Evolutionary conservation across 2,888 invertebrate species (phyloP).

Genomic region (Epirrhoe tristata): DNA sequence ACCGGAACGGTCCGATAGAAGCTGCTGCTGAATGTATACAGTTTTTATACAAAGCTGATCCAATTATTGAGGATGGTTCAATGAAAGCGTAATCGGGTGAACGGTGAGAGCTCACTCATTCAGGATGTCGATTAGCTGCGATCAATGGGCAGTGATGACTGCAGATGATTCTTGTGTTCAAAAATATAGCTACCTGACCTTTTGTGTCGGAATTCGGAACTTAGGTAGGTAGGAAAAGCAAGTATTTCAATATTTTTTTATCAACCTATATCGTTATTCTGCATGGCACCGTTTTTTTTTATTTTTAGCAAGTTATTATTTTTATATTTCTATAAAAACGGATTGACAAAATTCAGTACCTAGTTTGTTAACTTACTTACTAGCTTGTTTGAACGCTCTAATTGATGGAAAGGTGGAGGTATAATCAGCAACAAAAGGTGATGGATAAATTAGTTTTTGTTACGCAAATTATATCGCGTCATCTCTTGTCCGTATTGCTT

Average conservation of each 20-base stretch:
- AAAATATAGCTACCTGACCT: conserved; percentile 16
- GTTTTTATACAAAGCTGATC: conserved; percentile 50
- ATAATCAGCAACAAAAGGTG: neutral
- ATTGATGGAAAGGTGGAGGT: neutral
- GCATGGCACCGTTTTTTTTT: no score
- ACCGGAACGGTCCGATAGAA: conserved; percentile 57
- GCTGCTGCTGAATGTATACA: conserved; percentile 17
- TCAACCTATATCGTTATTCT: no score
- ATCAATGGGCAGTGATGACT: conserved; percentile 32
- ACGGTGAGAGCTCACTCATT: conserved; percentile 39
- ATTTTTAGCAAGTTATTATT: no score
- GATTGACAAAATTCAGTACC: no score
- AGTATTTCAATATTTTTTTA: no score
- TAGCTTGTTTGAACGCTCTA: no score
- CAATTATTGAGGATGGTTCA: conserved; percentile 41
- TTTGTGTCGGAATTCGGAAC: neutral
- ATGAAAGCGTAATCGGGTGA: conserved; percentile 41
- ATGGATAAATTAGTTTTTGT: neutral
- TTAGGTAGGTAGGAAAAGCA: neutral
- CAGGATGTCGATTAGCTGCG: conserved; percentile 35
- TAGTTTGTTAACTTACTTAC: no score
- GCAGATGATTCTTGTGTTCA: conserved; percentile 27
- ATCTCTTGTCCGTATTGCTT: no score
- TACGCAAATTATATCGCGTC: no score
- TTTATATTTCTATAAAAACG: no score